A percentile compares a stretch with the other conserved stretches of the same genome.
phyloP scores from a whole-genome alignment of 2,888 invertebrate genomes.

The Neoscelio sp. region DNA sequence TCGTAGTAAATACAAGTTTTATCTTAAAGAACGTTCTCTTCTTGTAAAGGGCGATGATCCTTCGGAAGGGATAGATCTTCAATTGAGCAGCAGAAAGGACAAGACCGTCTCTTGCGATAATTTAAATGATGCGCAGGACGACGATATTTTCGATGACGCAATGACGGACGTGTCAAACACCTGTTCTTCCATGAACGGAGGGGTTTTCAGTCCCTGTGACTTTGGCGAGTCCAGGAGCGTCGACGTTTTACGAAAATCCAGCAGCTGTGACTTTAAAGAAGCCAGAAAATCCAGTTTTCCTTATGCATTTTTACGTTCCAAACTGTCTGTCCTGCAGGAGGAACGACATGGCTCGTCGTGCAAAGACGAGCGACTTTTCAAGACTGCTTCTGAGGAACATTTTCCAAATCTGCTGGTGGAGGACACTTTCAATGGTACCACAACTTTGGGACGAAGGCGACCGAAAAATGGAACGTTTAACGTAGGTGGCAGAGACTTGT shows the following conservation, averaged over 20 bases:
- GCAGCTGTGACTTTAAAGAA: conserved; percentile 80
- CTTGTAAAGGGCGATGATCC: conserved; percentile 87
- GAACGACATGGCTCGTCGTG: conserved; percentile 84
- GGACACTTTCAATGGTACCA: conserved; percentile 79
- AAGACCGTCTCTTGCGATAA: conserved; percentile 81
- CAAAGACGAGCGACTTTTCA: conserved; percentile 84
- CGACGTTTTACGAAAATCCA: conserved; percentile 77
- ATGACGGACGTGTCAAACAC: conserved; percentile 44
- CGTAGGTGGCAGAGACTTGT: conserved; percentile 27
- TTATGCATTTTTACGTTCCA: conserved; percentile 90
- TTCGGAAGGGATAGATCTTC: conserved; percentile 90
- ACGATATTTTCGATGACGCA: conserved; percentile 71
- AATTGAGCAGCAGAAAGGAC: conserved; percentile 80
- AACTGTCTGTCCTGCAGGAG: conserved; percentile 90
- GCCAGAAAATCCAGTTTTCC: conserved; percentile 88
- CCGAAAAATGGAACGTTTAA: conserved; percentile 69
- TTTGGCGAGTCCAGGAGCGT: conserved; percentile 74
- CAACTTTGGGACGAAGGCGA: conserved; percentile 79
- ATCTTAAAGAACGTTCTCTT: too few relatives aligned
- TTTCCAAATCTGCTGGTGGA: conserved; percentile 82
- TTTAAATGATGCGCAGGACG: conserved; percentile 72
- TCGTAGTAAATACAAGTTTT: too few relatives aligned
- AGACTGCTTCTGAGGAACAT: conserved; percentile 86
- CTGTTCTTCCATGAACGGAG: conserved; percentile 48
- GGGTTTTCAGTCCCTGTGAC: conserved; percentile 76